Conservation (phyloP, 2,113 vertebrate species). For the Hystrix brachyura region DNA sequence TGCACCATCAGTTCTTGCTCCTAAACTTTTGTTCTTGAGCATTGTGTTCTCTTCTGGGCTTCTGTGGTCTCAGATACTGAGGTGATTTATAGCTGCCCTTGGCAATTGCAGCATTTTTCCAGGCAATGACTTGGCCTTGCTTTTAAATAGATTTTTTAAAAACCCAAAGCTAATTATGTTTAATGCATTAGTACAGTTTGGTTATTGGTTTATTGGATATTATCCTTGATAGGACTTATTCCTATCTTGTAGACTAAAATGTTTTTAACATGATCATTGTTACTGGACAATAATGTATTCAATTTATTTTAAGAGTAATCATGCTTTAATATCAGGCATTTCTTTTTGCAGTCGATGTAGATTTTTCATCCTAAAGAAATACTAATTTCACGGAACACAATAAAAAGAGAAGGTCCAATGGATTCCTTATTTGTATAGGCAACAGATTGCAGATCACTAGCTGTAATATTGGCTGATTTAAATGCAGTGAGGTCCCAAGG, state of each 20-base stretch:
- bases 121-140: constrained; percentile 16
- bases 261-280: constrained; percentile 72
- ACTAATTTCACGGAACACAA: constrained; percentile 73
- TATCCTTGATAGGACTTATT: constrained; percentile 62
- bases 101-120: constrained; percentile 19
- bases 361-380: constrained; percentile 74
- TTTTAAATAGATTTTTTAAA: neutral
- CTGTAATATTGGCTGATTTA: constrained; percentile 67
- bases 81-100: neutral
- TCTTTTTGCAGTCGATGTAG: constrained; percentile 68
- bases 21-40: neutral
- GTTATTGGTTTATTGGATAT: constrained; percentile 57
- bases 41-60: neutral
- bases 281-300: constrained; percentile 67
- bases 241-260: constrained; percentile 40
- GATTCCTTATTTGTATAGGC: constrained; percentile 64
- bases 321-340: constrained; percentile 62
- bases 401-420: constrained; percentile 70
- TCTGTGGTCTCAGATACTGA: neutral
- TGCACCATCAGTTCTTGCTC: neutral
- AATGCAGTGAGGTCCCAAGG: constrained; percentile 35
- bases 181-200: constrained; percentile 51
- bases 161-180: constrained; percentile 66
- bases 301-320: constrained; percentile 71
- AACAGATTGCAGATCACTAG: constrained; percentile 66